Evolutionary conservation across 2,797 vertebrate genomes (phyloP).

Genomic region (Alcedo quadribrachys): DNA sequence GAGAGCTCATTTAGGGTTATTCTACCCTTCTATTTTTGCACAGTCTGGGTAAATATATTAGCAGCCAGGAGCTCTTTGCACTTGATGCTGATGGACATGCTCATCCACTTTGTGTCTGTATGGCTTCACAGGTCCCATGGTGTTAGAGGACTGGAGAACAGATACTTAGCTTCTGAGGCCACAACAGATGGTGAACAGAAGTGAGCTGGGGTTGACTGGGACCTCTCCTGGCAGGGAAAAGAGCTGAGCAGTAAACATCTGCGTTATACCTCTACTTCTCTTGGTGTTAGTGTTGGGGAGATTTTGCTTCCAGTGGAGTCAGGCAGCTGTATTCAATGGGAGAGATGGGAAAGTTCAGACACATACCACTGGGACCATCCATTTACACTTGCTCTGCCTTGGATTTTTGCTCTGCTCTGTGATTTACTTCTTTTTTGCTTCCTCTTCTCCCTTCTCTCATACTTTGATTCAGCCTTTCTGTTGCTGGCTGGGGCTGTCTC

Average conservation of each 20-base stretch:
- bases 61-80: not conserved
- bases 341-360: not conserved
- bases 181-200: not conserved
- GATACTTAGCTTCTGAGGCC: not conserved
- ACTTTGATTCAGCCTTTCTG: not conserved
- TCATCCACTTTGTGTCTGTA: not conserved
- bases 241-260: not conserved
- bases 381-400: not conserved
- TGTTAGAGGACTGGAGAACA: not conserved
- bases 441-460: not conserved
- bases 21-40: not conserved
- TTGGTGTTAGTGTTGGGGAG: not conserved
- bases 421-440: not conserved
- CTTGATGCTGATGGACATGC: not conserved
- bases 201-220: not conserved
- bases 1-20: not conserved
- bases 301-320: fast-evolving
- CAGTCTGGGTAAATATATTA: not conserved
- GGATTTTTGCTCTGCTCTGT: not conserved
- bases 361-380: not conserved
- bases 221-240: not conserved
- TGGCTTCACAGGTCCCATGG: not conserved
- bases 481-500: not conserved
- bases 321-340: not conserved
- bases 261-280: fast-evolving